Evolutionary conservation across 2,113 vertebrate species (phyloP), one percentile per base, ranked within the genome.

Genomic region (Pitta sordida): DNA sequence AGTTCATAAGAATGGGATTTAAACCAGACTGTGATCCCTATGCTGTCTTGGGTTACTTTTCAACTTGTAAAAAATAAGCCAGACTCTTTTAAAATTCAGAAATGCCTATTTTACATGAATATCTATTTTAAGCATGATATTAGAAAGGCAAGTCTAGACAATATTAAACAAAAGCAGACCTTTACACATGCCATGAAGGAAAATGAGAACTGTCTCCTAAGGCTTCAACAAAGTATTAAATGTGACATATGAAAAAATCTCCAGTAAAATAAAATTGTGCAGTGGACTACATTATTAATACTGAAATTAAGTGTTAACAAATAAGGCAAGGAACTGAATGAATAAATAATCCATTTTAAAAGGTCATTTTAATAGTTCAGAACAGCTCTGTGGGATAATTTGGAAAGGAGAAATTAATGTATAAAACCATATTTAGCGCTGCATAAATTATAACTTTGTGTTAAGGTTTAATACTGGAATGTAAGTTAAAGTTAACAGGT

Each of bases 231-330:
- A 88, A 86, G 30, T 60, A 64, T 67, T 93, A 88, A 88, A 73
- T 67, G 86, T 53, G 69, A 81, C 68, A 62, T 53, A 90, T 73
- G 64, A 81, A 87, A 94, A 94, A 83, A 55, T 64, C 76, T 89
- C 39, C 52, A 86, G 82, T 91, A 92, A 95, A 96, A 95, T 88
- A 64, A 75, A 76, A 92, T 88, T 69, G 87, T 92, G 60, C 82
- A 55, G 64, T 75, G 81, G 41, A 78, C 71, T 91, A 75, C 58
- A 60, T 85, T 86, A 95, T 93, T 95, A 96, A 95, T 86, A 64
- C 22, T 52, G 53, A 87, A 93, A 91, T 93, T 93, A 96, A 95
- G 95, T 91, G 64, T 85, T 91, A 94, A 92, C 84, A 95, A 97
- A 96, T 94, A 93, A 92, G 83, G 46, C 64, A 87, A 81, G 70